phyloP scores from a whole-genome alignment of 2,797 vertebrate genomes.

The Acanthopagrus latus region DNA sequence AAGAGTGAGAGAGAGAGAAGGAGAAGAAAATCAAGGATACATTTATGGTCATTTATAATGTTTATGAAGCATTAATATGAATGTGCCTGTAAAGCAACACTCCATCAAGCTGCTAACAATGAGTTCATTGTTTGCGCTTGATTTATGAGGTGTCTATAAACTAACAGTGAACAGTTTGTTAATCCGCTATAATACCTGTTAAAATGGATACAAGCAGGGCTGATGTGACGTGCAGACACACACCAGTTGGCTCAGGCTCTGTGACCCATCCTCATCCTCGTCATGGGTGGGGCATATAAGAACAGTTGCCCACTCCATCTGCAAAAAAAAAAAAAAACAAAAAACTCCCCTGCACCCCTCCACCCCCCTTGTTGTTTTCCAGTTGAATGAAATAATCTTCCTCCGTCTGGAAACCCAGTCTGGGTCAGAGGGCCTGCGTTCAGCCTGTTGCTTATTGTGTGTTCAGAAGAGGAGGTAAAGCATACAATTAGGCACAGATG shows the following conservation, averaged over 20 bases:
- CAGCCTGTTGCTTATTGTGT: constrained; percentile 90
- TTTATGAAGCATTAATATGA: constrained; percentile 82
- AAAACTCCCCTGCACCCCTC: constrained; percentile 56
- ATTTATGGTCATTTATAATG: constrained; percentile 76
- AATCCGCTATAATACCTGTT: constrained; percentile 80
- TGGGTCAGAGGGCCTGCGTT: constrained; percentile 88
- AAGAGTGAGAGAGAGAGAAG: background rate
- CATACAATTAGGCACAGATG: constrained; percentile 90
- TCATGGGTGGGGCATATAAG: constrained; percentile 78
- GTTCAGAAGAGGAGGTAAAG: constrained; percentile 84
- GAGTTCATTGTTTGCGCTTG: constrained; percentile 75
- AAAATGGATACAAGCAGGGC: constrained; percentile 69
- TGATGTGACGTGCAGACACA: constrained; percentile 63
- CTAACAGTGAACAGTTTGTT: constrained; percentile 79
- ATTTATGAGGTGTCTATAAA: constrained; percentile 80
- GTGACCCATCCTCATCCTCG: constrained; percentile 68
- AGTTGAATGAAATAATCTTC: constrained; percentile 90
- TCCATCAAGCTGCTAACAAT: constrained; percentile 75
- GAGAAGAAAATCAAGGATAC: constrained; percentile 12
- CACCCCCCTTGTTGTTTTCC: constrained; percentile 88
- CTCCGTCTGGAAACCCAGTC: constrained; percentile 86
- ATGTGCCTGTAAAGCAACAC: constrained; percentile 76
- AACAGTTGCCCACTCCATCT: constrained; percentile 84
- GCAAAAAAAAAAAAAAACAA: constrained; percentile 70
- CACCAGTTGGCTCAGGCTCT: constrained; percentile 73